Percentiles rank a stretch among this genome's conserved stretches.
Conservation (phyloP, 1,140 invertebrate species). For the Procambarus virginalis region DNA sequence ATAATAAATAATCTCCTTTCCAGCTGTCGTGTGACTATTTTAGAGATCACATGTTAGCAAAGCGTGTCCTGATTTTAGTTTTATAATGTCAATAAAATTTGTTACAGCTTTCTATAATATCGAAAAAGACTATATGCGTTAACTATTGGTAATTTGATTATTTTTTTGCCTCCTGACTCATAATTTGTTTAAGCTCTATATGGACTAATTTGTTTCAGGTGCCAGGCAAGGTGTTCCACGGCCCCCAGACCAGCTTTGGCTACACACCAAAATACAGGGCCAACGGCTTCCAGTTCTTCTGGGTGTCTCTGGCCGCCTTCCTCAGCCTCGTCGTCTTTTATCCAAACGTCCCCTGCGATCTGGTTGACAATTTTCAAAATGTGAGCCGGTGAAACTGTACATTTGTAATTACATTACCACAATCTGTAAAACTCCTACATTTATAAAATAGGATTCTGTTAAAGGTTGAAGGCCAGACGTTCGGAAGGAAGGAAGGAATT, state of each 20-base stretch:
- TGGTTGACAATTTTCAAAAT: constrained; percentile 74
- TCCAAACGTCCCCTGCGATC: constrained; percentile 71
- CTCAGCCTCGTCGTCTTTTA: constrained; percentile 70
- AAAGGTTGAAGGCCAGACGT: too few species aligned
- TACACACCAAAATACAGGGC: constrained; percentile 77
- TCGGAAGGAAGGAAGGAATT: too few species aligned
- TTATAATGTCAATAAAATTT: not conserved
- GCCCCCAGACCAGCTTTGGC: constrained; percentile 76
- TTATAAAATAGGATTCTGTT: not conserved
- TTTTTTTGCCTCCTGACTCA: too few species aligned
- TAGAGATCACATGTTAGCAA: too few species aligned
- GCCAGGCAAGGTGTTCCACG: constrained; percentile 75
- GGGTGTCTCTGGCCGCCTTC: constrained; percentile 74
- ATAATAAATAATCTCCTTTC: too few species aligned
- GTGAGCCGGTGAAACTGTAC: constrained; percentile 22
- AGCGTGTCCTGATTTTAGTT: too few species aligned
- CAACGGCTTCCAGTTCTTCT: constrained; percentile 78
- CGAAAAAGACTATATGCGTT: too few species aligned
- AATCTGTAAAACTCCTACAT: not conserved
- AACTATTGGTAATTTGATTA: too few species aligned
- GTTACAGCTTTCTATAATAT: not conserved
- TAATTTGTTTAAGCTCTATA: too few species aligned
- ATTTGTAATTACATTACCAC: not conserved
- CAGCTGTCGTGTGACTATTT: too few species aligned
- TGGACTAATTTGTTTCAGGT: constrained; percentile 69